These are phyloP conservation scores for Drosophila ficusphila DNA, from an alignment of 1,140 invertebrate species.

Conservation along the genomic window DNA sequence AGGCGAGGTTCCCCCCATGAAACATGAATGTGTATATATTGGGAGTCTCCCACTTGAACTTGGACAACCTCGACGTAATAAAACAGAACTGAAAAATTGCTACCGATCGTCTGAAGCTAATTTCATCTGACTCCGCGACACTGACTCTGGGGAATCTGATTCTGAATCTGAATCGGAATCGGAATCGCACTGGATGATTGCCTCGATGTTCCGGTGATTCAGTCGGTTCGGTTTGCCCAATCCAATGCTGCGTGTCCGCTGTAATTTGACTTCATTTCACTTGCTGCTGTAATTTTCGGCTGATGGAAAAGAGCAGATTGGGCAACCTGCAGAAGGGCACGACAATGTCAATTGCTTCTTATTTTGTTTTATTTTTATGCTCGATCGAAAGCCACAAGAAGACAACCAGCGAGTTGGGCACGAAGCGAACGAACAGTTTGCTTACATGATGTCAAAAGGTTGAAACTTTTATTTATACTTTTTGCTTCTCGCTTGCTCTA, in stretches of 20 bases:
- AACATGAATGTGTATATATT: background rate
- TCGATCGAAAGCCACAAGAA: background rate
- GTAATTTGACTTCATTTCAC: constrained; percentile 35
- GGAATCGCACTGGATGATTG: constrained; percentile 42
- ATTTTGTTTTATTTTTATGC: constrained; percentile 1
- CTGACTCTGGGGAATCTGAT: too few species aligned
- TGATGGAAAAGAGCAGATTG: constrained; percentile 16
- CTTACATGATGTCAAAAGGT: constrained; percentile 4
- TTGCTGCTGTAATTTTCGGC: constrained; percentile 11
- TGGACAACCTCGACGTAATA: constrained; percentile 32
- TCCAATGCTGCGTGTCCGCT: constrained; percentile 26
- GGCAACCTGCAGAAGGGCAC: constrained; percentile 30
- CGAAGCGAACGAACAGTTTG: background rate
- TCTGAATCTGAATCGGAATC: too few species aligned
- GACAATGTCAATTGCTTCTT: constrained; percentile 45
- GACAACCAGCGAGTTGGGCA: too few species aligned
- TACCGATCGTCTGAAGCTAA: constrained; percentile 25
- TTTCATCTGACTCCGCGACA: constrained; percentile 21
- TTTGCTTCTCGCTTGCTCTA: background rate
- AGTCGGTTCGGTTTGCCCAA: constrained; percentile 11
- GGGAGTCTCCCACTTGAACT: constrained; percentile 49
- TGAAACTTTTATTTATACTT: constrained; percentile 1
- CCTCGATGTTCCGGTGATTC: constrained; percentile 22
- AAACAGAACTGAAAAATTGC: constrained; percentile 12
- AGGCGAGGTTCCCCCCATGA: too few species aligned